Percentiles rank a stretch among this genome's conserved stretches.
phyloP scores from a whole-genome alignment of 2,797 vertebrate species.

The Phrynocephalus vlangalii region DNA sequence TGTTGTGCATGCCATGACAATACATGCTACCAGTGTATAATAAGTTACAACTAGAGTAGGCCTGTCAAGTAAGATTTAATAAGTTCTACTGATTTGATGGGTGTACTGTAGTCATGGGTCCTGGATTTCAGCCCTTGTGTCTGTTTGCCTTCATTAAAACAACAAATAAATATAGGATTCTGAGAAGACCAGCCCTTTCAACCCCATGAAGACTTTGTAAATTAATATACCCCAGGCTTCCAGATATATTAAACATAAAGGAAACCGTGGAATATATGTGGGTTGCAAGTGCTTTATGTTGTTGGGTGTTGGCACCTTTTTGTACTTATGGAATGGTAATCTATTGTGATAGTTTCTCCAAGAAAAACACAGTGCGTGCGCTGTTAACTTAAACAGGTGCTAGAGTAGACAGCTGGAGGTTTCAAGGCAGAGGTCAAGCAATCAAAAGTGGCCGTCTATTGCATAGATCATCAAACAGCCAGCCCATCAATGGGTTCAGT shows the following conservation, averaged over 20 bases:
- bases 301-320: slow-evolving; percentile 62
- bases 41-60: no score
- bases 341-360: slow-evolving; percentile 68
- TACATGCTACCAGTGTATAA: no score
- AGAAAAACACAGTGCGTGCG: slow-evolving; percentile 58
- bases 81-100: no score
- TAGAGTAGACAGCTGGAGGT: slow-evolving; percentile 73
- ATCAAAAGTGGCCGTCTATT: slow-evolving; percentile 92
- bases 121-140: no score
- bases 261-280: slow-evolving; percentile 47
- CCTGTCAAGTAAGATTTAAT: no score
- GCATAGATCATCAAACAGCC: slow-evolving; percentile 90
- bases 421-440: slow-evolving; percentile 86
- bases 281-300: slow-evolving; percentile 39
- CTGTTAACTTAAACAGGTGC: slow-evolving; percentile 79
- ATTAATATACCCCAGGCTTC: slow-evolving; percentile 35
- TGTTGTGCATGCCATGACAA: no score
- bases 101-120: no score
- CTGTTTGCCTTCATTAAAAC: no score
- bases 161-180: no score
- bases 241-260: background rate
- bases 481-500: slow-evolving; percentile 86
- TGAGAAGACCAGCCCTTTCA: no score
- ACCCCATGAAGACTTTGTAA: background rate
- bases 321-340: slow-evolving; percentile 65